A percentile compares a stretch with the other conserved stretches of the same genome.
These are phyloP conservation scores for Neoitamus cyanurus DNA, from an alignment of 2,888 invertebrate genomes.

Conservation along the genomic window DNA sequence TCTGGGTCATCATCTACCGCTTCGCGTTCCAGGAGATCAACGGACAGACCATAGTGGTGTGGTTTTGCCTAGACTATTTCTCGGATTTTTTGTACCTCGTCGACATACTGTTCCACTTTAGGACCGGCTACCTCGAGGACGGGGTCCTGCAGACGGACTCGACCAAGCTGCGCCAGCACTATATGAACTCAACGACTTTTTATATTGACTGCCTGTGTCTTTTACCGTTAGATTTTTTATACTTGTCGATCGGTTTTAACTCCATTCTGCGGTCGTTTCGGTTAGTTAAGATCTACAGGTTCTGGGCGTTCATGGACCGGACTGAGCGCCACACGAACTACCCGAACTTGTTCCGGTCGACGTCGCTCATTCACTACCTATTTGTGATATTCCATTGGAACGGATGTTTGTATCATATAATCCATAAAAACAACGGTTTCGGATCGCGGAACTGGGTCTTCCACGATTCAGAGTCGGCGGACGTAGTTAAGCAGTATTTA, in stretches of 20 bases:
- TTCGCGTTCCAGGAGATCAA: slow-evolving; percentile 99
- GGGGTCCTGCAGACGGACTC: slow-evolving; percentile 97
- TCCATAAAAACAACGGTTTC: slow-evolving; percentile 94
- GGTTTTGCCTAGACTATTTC: slow-evolving; percentile 97
- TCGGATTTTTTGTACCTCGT: slow-evolving; percentile 95
- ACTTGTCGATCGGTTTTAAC: slow-evolving; percentile 96
- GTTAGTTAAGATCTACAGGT: slow-evolving; percentile 96
- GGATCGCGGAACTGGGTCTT: slow-evolving; percentile 94
- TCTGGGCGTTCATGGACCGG: slow-evolving; percentile 98
- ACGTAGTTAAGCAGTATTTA: slow-evolving; percentile 93
- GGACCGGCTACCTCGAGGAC: slow-evolving; percentile 97
- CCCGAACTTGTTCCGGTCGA: slow-evolving; percentile 94
- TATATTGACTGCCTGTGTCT: slow-evolving; percentile 99
- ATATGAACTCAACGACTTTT: slow-evolving; percentile 97
- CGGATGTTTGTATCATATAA: slow-evolving; percentile 97
- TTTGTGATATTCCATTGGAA: slow-evolving; percentile 99
- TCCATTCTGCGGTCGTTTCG: slow-evolving; percentile 96
- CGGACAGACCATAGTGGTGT: slow-evolving; percentile 89
- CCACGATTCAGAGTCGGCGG: slow-evolving; percentile 85
- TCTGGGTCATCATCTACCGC: slow-evolving; percentile 98
- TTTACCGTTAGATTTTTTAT: slow-evolving; percentile 96
- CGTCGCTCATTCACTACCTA: slow-evolving; percentile 93
- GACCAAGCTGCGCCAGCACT: slow-evolving; percentile 91
- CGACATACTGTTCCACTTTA: slow-evolving; percentile 97
- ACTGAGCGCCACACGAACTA: slow-evolving; percentile 99